phyloP scores from a whole-genome alignment of 2,797 vertebrate genomes.

The Acrocephalus scirpaceus region DNA sequence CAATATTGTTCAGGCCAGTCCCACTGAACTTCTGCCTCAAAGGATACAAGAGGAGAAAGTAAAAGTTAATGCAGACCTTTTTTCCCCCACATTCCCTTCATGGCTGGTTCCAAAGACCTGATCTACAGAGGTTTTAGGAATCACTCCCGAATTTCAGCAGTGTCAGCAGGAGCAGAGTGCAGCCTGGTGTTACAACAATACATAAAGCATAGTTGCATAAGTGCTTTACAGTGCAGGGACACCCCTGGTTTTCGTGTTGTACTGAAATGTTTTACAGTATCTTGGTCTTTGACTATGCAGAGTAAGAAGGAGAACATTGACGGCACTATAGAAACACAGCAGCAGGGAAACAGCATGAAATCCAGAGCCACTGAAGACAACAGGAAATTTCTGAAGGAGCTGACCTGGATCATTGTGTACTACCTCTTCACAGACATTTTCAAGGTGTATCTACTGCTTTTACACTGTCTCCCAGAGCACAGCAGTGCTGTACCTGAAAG shows the following conservation, averaged over 20 bases:
- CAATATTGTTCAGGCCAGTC: background rate
- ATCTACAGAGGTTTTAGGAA: background rate
- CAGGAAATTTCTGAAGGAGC: background rate
- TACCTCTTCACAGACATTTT: background rate
- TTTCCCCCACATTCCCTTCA: background rate
- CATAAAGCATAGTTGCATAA: background rate
- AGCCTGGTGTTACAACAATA: background rate
- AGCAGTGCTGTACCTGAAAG: background rate
- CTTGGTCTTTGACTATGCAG: background rate
- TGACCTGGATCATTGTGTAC: background rate
- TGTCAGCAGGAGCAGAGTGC: background rate
- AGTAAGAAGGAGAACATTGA: background rate
- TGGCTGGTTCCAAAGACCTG: background rate
- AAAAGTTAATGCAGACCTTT: background rate
- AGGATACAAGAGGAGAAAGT: background rate
- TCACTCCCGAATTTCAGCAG: background rate
- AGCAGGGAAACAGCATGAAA: background rate
- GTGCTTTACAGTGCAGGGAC: background rate
- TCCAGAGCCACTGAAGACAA: background rate
- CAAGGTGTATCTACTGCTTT: background rate
- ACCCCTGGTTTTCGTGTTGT: background rate
- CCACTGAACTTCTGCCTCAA: background rate
- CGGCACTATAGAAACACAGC: background rate
- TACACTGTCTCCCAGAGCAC: background rate
- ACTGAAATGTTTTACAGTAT: background rate